These are phyloP conservation scores for Argopecten irradians DNA, from an alignment of 1,140 invertebrate species.

Conservation along the genomic window DNA sequence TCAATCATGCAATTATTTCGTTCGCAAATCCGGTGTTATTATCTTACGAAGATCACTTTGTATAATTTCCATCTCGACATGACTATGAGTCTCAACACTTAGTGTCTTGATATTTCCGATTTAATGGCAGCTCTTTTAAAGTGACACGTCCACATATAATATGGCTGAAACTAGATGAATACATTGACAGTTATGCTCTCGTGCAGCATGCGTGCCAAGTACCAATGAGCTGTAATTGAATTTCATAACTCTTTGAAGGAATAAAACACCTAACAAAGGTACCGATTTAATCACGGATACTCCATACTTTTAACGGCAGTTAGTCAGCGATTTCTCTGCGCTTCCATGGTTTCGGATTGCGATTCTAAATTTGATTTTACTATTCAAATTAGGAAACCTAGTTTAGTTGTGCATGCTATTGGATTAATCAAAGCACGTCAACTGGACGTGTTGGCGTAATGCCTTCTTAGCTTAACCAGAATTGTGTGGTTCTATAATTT, in stretches of 20 bases:
- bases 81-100: neutral
- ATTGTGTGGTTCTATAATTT: neutral
- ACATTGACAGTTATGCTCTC: neutral
- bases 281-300: neutral
- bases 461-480: neutral
- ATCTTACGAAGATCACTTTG: neutral
- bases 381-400: neutral
- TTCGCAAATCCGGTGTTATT: neutral
- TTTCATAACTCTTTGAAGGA: conserved; percentile 12
- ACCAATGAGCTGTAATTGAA: neutral
- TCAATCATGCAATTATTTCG: neutral
- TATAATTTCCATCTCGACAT: neutral
- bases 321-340: neutral
- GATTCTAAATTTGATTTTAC: conserved; percentile 12
- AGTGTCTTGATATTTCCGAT: neutral
- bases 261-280: neutral
- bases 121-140: neutral
- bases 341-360: conserved; percentile 13
- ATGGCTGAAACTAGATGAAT: conserved; percentile 1
- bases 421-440: neutral
- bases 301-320: neutral
- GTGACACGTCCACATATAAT: neutral
- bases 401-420: neutral
- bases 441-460: neutral
- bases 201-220: neutral